Evolutionary conservation across 2,113 vertebrate species (phyloP), one percentile per base, ranked within the genome.

Genomic region (Erythrocercus mccallii): DNA sequence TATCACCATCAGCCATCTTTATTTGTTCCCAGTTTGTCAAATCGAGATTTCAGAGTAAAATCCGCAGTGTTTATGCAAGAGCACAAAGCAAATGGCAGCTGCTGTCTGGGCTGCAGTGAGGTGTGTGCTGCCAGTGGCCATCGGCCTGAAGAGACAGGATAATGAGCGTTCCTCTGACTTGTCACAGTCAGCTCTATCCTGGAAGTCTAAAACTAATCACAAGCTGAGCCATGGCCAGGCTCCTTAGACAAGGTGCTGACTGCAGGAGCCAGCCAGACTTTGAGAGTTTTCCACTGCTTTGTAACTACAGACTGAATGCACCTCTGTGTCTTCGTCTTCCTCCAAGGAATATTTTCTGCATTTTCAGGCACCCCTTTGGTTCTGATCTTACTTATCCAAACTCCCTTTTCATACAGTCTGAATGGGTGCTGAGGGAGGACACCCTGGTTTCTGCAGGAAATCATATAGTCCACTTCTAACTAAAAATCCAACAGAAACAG

Each of bases 401-500:
- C 16, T 72, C 21, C 4, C 20, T 91, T 92, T 80, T 45, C 45
- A 9, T 33, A 5, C 3, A 25, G 33, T 47, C 16, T 65, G 31
- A 28, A 27, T 64, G 58, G 8, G 7, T 82, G 61, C 45, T 65
- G 71, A 58, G 33, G 56, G n/a, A 24, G 30, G 19, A 44, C 28
- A 53, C 12, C 20, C 30, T 25, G 24, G n/a, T 68, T 91, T 89
- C 33, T 71, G 7, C 27, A 74, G 65, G 81, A 64, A 73, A 48
- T 44, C 0, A 0, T n/a, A 2, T 2, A 23, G 44, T 72, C 37
- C 6, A 5, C 9, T 76, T 72, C 8, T 35, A 47, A 87, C 42
- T 47, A 40, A 60, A 87, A 90, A 68, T 68, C 44, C 33, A 16
- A 7, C 35, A 64, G 51, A 85, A 81, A 65, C 9, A 84, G 44